Evolutionary conservation across 2,797 vertebrate species (phyloP), one percentile per base, ranked within the genome.

Genomic region (Cheirogaleus major): DNA sequence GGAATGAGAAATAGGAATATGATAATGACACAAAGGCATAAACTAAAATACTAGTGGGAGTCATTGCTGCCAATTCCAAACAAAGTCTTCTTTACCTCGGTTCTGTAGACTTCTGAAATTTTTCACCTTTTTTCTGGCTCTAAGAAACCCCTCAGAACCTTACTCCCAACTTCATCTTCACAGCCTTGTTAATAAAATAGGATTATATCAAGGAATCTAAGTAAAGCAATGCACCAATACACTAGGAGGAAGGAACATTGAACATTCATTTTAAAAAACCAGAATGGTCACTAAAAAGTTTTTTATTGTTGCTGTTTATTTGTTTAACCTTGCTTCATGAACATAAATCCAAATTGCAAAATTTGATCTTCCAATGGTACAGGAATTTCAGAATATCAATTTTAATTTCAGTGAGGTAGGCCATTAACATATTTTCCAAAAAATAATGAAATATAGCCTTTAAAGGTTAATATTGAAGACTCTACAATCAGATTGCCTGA

Each of bases 291-390:
- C 43, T 48, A 80, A 65, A 73, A 48, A 0, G 2, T 32, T 5
- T 67, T 73, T 20, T 72, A 2, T 15, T 83, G 25, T 43, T 75
- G 57, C 43, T 41, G 6, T 35, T 67, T 59, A 17, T 38, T 55
- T 81, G 2, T 75, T 87, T 73, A 55, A 82, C 10, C 41, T 75
- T 73, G 32, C 15, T 52, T 93, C 30, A 61, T 72, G 48, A 93
- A 80, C 22, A 65, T 63, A 91, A 86, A 70, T 59, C 7, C 76
- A 95, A 89, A 79, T 52, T 18, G 41, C 41, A 82, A 94, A 88
- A 72, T 69, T 70, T 13, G 4, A 38, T 91, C 14, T 95, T 88
- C 73, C 50, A 69, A 20, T 13, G 57, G 7, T 25, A 73, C 11
- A 80, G 41, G 10, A 85, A 43, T n/a, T 93, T 91, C 23, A 61